These are phyloP conservation scores for Mionectes macconnelli DNA, from an alignment of 2,113 vertebrate species.

Conservation along the genomic window DNA sequence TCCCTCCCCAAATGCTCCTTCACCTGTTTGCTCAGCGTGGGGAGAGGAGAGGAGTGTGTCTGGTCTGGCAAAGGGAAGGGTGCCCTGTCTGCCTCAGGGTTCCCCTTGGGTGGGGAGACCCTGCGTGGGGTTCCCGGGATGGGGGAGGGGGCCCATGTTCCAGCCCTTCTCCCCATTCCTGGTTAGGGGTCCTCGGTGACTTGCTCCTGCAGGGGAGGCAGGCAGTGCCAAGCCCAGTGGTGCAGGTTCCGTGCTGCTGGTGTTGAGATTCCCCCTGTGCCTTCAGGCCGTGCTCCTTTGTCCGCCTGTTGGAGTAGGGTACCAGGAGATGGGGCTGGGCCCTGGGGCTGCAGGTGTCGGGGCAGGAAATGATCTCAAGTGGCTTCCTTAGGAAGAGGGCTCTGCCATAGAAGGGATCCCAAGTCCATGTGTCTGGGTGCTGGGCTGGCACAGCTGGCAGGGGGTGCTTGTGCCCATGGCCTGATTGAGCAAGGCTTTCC, in stretches of 20 bases:
- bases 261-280: background rate
- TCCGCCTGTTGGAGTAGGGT: fast-evolving
- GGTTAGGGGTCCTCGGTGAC: fast-evolving
- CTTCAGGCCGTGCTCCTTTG: background rate
- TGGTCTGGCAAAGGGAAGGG: background rate
- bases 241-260: background rate
- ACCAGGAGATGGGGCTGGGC: fast-evolving
- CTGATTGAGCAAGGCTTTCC: background rate
- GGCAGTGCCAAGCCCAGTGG: background rate
- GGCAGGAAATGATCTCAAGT: background rate
- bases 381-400: background rate
- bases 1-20: background rate
- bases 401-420: fast-evolving
- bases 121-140: fast-evolving
- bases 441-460: background rate
- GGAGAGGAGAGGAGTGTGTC: background rate
- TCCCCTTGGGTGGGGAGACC: background rate
- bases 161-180: background rate
- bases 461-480: fast-evolving
- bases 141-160: background rate
- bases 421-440: fast-evolving
- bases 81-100: too few relatives aligned
- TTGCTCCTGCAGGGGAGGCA: fast-evolving
- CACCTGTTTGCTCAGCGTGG: background rate
- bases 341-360: background rate